Evolutionary conservation across 2,113 vertebrate genomes (phyloP).

Genomic region (Pluvianellus socialis): DNA sequence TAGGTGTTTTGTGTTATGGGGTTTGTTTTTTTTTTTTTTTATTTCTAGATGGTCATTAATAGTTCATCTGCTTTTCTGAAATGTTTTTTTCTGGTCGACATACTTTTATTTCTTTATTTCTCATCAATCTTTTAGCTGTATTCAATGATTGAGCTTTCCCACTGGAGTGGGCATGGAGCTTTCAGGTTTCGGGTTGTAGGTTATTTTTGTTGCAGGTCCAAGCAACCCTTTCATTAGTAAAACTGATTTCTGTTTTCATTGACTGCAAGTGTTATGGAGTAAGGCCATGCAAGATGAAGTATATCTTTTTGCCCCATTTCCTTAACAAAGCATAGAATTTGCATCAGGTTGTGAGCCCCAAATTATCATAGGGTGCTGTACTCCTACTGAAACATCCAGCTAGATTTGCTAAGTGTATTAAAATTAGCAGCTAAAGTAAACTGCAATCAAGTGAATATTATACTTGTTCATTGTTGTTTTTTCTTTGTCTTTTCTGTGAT

Average conservation of each 20-base stretch:
- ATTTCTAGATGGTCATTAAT: neutral
- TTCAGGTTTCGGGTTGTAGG: rapidly evolving
- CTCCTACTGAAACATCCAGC: neutral
- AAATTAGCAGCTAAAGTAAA: neutral
- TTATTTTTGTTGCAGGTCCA: neutral
- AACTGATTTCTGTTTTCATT: neutral
- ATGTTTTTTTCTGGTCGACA: neutral
- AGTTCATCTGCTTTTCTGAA: neutral
- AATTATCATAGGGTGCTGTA: neutral
- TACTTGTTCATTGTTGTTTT: neutral
- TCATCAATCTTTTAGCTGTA: neutral
- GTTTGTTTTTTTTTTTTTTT: neutral
- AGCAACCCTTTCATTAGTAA: neutral
- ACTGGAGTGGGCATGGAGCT: neutral
- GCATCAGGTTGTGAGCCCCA: neutral
- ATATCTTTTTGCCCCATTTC: neutral
- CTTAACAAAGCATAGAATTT: neutral
- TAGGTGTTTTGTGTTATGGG: neutral
- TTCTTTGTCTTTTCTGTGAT: neutral
- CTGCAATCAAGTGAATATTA: neutral
- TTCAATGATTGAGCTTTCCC: neutral
- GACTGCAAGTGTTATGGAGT: rapidly evolving
- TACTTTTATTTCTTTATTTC: neutral
- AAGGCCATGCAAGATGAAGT: neutral
- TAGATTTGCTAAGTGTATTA: neutral